Base-by-base conservation (phyloP, 1,140 invertebrate genomes). In the Ceratitis capitata region DNA sequence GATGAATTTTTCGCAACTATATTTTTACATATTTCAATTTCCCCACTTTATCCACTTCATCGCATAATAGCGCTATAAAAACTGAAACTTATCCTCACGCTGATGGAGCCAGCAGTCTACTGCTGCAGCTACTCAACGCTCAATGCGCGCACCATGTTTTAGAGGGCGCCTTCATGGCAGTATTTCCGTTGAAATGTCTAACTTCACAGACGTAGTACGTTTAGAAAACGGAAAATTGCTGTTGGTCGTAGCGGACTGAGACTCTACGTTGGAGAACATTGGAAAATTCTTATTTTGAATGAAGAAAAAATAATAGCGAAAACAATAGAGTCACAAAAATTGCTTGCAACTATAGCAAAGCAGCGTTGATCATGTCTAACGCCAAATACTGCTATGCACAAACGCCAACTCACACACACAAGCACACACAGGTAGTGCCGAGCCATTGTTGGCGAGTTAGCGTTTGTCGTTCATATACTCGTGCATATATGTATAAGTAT, bases 331-430 rank as follows among this genome's bases (percentile, higher is more conserved):
- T 12, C 32, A 7, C 61, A 69, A 69, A 69, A 69, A 35, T 69
- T 39, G 61, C 61, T 35, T 69, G 32, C 35, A 69, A 69, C 16
- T 14, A 29, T 5, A n/a, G 3, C 19, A n/a, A 64, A 69, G 35
- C 61, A 69, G 35, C 61, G 61, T 35, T 69, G 32, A 69, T 69
- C 61, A 69, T 32, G 61, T 69, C 61, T 39, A 69, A n/a, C 61
- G 32, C 12, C 29, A 69, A 19, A 29, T 56, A 23, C 51, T 32
- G 23, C 23, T 61, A 12, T 61, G 29, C 58, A 32, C 1, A 32
- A 3, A 61, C 12, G 58, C n/a, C n/a, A n/a, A n/a, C n/a, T n/a
- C n/a, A n/a, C n/a, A n/a, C n/a, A 32, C 1, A 32, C 23, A 61
- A 26, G 58, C n/a, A n/a, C n/a, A n/a, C n/a, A n/a, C n/a, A n/a